Conservation (phyloP, 2,113 vertebrate species). For the Thermophis baileyi region DNA sequence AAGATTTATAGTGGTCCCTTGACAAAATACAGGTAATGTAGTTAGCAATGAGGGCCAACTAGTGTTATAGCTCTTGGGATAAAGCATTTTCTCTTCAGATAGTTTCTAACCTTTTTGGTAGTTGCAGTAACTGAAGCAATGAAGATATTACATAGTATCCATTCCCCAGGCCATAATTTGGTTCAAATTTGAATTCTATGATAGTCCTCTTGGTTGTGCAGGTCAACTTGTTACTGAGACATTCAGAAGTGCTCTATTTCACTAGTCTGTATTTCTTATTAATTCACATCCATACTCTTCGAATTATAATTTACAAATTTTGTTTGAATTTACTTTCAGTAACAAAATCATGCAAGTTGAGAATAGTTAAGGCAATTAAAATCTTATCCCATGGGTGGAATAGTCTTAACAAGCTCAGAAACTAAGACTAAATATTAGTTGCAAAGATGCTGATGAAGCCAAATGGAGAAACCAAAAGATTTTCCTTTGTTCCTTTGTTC, state of each 20-base stretch:
- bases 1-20: background rate
- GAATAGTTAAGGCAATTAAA: background rate
- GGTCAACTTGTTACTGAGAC: background rate
- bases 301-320: background rate
- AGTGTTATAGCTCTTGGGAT: background rate
- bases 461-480: background rate
- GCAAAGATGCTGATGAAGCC: background rate
- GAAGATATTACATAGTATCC: background rate
- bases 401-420: background rate
- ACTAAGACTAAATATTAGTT: background rate
- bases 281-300: background rate
- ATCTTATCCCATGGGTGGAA: background rate
- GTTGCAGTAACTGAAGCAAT: background rate
- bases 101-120: background rate
- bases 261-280: background rate
- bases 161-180: background rate
- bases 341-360: background rate
- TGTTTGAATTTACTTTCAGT: background rate
- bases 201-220: background rate
- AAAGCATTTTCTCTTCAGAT: background rate
- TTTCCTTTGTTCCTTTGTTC: background rate
- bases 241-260: background rate
- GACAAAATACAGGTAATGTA: background rate
- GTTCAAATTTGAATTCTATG: background rate
- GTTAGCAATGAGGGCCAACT: background rate